Evolutionary conservation across 2,113 vertebrate species (phyloP).

Genomic region (Platichthys flesus): DNA sequence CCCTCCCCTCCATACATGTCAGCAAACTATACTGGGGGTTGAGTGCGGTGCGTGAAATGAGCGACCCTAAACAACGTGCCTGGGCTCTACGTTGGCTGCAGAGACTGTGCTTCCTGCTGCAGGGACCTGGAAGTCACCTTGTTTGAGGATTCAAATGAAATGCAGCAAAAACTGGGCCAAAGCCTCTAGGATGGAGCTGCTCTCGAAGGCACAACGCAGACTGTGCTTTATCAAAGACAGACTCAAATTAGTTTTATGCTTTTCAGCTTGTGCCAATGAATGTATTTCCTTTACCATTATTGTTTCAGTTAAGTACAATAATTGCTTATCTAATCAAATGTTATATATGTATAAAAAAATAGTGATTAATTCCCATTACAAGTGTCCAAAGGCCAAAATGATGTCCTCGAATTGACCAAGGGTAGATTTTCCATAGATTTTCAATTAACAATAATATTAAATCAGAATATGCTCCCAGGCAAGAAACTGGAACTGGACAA

Average conservation of each 20-base stretch:
- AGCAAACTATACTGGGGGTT: slow-evolving; percentile 43
- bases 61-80: slow-evolving; percentile 21
- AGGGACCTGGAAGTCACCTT: slow-evolving; percentile 68
- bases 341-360: too few species aligned
- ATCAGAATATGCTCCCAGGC: background rate
- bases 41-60: slow-evolving; percentile 41
- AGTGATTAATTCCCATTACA: background rate
- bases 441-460: background rate
- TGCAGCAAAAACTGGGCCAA: slow-evolving; percentile 59
- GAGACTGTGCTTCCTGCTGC: slow-evolving; percentile 29
- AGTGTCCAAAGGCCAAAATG: background rate
- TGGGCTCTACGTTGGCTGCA: slow-evolving; percentile 12
- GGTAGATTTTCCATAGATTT: background rate
- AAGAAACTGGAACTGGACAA: background rate
- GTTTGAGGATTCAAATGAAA: slow-evolving; percentile 50
- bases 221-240: slow-evolving; percentile 14
- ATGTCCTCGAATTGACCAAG: background rate
- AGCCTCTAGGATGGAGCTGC: slow-evolving; percentile 13
- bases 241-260: slow-evolving; percentile 6
- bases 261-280: slow-evolving; percentile 10
- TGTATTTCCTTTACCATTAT: background rate
- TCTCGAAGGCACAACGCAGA: slow-evolving; percentile 21
- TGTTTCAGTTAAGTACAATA: background rate
- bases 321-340: too few species aligned
- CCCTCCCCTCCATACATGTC: slow-evolving; percentile 21